phyloP scores from a whole-genome alignment of 2,113 vertebrate genomes.

The Malurus alboscapulatus region DNA sequence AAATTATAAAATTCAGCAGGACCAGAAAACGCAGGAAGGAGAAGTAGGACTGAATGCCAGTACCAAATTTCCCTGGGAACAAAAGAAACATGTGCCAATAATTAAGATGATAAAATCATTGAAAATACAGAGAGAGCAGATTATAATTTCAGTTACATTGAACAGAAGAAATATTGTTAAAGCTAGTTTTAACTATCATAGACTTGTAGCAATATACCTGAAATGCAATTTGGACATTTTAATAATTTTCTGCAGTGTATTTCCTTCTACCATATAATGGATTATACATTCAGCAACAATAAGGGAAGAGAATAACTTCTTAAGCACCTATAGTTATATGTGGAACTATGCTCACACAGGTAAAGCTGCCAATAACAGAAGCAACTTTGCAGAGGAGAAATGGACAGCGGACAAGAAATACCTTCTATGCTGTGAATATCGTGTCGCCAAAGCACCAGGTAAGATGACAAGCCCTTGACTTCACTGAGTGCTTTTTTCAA shows the following conservation, averaged over 20 bases:
- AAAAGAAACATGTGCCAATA: background rate
- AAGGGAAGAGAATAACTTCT: background rate
- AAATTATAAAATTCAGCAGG: conserved; percentile 87
- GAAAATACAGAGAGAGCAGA: conserved; percentile 22
- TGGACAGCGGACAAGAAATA: background rate
- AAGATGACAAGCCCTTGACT: conserved; percentile 54
- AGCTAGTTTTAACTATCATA: background rate
- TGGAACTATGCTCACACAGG: background rate
- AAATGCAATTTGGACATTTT: background rate
- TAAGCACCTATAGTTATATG: background rate
- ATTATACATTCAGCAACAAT: background rate
- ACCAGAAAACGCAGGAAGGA: conserved; percentile 95
- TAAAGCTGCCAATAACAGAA: background rate
- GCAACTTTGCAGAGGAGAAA: background rate
- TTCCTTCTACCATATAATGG: background rate
- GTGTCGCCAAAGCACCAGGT: conserved; percentile 85
- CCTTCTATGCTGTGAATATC: conserved; percentile 84
- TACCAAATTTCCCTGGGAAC: conserved; percentile 88
- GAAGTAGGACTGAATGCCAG: conserved; percentile 93
- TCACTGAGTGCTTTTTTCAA: conserved; percentile 75
- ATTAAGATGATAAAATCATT: background rate
- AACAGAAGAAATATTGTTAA: background rate
- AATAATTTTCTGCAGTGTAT: background rate
- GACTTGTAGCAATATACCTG: background rate
- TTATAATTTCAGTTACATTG: background rate